A percentile compares a stretch with the other conserved stretches of the same genome.
Evolutionary conservation across 2,113 vertebrate species (phyloP).

Genomic region (Uropsilus gracilis): DNA sequence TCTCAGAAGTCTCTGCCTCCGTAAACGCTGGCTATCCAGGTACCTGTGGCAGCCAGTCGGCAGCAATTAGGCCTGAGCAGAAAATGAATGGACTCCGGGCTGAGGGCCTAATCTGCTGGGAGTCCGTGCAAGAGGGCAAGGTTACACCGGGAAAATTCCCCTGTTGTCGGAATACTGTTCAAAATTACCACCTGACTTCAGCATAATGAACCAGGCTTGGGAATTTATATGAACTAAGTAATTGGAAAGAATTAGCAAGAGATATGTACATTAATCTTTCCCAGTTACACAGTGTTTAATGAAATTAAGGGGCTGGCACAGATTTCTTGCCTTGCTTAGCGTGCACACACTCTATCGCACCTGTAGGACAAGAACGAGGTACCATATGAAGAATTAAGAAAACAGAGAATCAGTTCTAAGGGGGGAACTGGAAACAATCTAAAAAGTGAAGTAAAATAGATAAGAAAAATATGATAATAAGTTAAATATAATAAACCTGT

Average conservation of each 20-base stretch:
- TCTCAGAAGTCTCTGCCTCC: conserved; percentile 88
- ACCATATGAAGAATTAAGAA: conserved; percentile 45
- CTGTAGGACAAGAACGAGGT: conserved; percentile 65
- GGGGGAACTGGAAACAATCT: neutral
- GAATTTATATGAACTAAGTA: conserved; percentile 92
- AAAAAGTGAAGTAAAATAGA: neutral
- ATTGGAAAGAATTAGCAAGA: conserved; percentile 93
- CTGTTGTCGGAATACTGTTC: conserved; percentile 86
- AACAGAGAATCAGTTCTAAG: neutral
- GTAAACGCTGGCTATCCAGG: conserved; percentile 86
- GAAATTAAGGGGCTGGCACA: conserved; percentile 88
- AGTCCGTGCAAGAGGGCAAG: conserved; percentile 87
- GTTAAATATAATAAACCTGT: neutral
- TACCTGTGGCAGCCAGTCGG: conserved; percentile 92
- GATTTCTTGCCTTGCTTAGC: conserved; percentile 76
- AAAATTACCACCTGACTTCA: conserved; percentile 89
- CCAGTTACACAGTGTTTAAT: conserved; percentile 91
- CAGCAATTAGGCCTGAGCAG: conserved; percentile 92
- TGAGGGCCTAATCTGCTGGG: conserved; percentile 88
- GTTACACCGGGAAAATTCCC: conserved; percentile 90
- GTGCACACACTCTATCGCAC: conserved; percentile 80
- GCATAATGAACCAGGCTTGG: conserved; percentile 94
- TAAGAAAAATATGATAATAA: neutral
- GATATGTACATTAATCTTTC: conserved; percentile 94
- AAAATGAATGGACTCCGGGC: conserved; percentile 91